Evolutionary conservation across 2,113 vertebrate genomes (phyloP).

Genomic region (Antechinus stuartii): DNA sequence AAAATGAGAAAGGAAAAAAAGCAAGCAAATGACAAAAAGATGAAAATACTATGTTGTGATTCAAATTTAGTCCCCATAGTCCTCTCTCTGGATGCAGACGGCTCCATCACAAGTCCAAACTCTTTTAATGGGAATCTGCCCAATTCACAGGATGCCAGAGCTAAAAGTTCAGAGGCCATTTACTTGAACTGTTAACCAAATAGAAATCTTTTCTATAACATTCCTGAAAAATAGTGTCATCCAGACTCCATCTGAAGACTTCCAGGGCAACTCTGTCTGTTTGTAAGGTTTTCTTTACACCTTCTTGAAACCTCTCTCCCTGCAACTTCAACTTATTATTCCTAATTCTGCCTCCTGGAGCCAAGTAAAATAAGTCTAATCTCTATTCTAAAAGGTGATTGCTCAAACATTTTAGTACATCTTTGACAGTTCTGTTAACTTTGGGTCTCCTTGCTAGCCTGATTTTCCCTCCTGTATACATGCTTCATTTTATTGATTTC

Average conservation of each 20-base stretch:
- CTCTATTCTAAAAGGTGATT: background rate
- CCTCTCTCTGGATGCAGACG: too few relatives aligned
- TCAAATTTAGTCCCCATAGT: too few relatives aligned
- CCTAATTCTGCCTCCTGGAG: background rate
- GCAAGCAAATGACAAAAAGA: too few relatives aligned
- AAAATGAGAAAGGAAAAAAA: too few relatives aligned
- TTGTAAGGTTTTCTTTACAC: background rate
- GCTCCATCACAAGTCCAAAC: background rate
- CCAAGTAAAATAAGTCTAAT: background rate
- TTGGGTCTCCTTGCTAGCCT: background rate
- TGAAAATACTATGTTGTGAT: too few relatives aligned
- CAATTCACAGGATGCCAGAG: background rate
- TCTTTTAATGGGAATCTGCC: background rate
- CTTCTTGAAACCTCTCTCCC: background rate
- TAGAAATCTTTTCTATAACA: background rate
- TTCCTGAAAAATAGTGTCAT: background rate
- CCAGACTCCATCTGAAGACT: background rate
- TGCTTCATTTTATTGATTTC: background rate
- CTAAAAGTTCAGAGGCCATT: background rate
- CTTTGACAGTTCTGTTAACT: background rate
- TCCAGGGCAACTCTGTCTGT: background rate
- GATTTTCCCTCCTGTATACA: background rate
- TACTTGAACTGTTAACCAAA: background rate
- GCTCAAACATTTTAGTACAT: background rate
- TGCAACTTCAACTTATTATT: background rate